A percentile compares a stretch with the other conserved stretches of the same genome.
Evolutionary conservation across 2,888 invertebrate genomes (phyloP).

Genomic region (Amblyjoppa fuscipennis): DNA sequence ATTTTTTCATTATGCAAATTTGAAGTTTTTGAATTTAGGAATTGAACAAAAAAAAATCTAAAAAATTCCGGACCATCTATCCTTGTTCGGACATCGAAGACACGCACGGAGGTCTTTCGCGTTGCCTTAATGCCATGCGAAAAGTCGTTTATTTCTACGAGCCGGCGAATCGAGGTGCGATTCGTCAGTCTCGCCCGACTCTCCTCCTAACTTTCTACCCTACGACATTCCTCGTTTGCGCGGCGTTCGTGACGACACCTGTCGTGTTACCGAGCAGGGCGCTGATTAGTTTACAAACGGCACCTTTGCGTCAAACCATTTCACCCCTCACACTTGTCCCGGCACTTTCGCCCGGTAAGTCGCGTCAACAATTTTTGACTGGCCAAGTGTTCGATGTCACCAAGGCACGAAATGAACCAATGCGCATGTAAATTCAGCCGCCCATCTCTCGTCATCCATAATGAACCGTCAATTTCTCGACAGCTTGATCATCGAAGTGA

Average conservation of each 20-base stretch:
- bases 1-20: no score
- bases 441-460: no score
- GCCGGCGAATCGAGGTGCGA: conserved; percentile 20
- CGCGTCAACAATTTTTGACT: conserved; percentile 45
- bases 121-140: no score
- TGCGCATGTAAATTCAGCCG: no score
- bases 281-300: conserved; percentile 71
- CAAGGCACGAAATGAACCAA: conserved; percentile 30
- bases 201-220: conserved; percentile 17
- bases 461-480: no score
- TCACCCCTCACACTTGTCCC: conserved; percentile 17
- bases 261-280: conserved; percentile 51
- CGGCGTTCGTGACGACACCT: conserved; percentile 44
- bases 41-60: no score
- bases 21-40: no score
- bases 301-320: conserved; percentile 65
- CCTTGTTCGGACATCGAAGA: no score
- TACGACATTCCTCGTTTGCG: conserved; percentile 25
- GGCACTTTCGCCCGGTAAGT: not conserved
- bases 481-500: no score
- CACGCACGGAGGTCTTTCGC: no score
- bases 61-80: no score
- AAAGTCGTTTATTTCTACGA: conserved; percentile 14
- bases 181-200: not conserved
- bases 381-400: conserved; percentile 68